phyloP scores from a whole-genome alignment of 2,113 vertebrate genomes.

The Pseudonaja textilis region DNA sequence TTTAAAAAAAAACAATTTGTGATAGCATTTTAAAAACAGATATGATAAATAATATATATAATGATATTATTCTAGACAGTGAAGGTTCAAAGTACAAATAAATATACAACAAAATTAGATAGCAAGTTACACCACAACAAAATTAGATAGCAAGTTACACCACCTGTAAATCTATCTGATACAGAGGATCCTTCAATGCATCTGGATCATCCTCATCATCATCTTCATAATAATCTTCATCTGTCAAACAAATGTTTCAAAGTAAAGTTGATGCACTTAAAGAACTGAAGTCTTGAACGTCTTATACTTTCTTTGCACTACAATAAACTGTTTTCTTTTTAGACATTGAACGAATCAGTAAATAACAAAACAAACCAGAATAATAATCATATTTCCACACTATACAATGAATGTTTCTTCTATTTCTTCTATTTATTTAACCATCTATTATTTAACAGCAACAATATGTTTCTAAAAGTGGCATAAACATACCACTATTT shows the following conservation, averaged over 20 bases:
- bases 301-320: neutral
- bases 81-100: neutral
- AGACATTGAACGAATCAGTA: neutral
- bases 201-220: slow-evolving; percentile 97
- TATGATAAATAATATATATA: neutral
- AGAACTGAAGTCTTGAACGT: neutral
- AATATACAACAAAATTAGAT: neutral
- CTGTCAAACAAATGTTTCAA: slow-evolving; percentile 68
- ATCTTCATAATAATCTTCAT: slow-evolving; percentile 97
- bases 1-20: neutral
- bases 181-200: slow-evolving; percentile 95
- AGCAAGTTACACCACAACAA: slow-evolving; percentile 60
- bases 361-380: neutral
- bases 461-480: neutral
- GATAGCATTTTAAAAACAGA: neutral
- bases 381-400: neutral
- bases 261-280: neutral
- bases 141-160: neutral
- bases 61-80: neutral
- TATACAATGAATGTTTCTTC: neutral
- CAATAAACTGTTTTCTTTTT: neutral
- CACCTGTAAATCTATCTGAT: slow-evolving; percentile 94
- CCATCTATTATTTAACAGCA: neutral
- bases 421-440: neutral
- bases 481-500: neutral